Conservation (phyloP, 1,140 invertebrate species). For the Diachasma alloeum region DNA sequence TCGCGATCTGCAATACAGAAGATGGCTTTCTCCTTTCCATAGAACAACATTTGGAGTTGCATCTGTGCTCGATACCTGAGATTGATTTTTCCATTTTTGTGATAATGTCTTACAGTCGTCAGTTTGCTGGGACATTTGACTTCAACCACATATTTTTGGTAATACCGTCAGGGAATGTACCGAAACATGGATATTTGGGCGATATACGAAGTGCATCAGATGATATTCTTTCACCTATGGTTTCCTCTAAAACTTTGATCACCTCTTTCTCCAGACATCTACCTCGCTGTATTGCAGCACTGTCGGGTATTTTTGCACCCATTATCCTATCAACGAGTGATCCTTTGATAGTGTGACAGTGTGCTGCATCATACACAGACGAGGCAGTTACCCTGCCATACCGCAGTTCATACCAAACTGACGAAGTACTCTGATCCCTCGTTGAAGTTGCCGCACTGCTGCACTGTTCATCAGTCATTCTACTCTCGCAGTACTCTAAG, state of each 20-base stretch:
- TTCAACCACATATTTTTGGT: constrained; percentile 59
- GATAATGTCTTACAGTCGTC: constrained; percentile 55
- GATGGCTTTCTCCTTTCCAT: constrained; percentile 49
- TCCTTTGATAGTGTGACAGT: no score
- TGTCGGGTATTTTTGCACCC: constrained; percentile 45
- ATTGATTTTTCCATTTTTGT: constrained; percentile 50
- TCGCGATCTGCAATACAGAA: constrained; percentile 42
- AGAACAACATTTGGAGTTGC: constrained; percentile 41
- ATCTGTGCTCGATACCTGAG: constrained; percentile 63
- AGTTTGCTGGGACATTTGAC: constrained; percentile 59
- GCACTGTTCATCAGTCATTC: no score
- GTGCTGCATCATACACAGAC: no score
- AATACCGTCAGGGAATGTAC: constrained; percentile 60
- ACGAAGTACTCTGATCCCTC: no score
- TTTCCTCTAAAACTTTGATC: constrained; percentile 27
- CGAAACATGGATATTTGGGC: constrained; percentile 37
- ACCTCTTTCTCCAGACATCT: constrained; percentile 42
- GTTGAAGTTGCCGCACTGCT: no score
- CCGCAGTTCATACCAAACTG: no score
- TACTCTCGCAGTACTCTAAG: no score
- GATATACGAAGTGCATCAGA: constrained; percentile 28
- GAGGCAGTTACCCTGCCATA: no score
- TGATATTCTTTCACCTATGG: constrained; percentile 34
- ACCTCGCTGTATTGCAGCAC: constrained; percentile 44
- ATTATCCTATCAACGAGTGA: constrained; percentile 41